Conservation (phyloP, 2,888 invertebrate species). For the Acanthosoma haemorrhoidale region DNA sequence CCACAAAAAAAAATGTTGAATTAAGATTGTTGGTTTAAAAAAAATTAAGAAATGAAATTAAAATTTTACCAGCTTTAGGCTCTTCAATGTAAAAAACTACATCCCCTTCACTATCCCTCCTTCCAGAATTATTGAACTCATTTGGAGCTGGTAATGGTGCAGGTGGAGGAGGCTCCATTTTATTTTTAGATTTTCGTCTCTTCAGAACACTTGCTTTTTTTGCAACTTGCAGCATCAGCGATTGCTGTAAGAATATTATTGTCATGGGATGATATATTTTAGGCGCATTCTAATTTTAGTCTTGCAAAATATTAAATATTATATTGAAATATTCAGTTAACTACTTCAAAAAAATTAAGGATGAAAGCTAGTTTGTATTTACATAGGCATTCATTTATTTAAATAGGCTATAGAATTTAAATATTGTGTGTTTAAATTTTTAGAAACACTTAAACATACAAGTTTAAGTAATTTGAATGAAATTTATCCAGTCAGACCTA, state of each 20-base stretch:
- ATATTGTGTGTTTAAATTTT: too few species aligned
- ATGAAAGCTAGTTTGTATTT: too few species aligned
- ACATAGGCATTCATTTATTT: too few species aligned
- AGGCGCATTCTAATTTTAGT: too few species aligned
- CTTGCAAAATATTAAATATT: too few species aligned
- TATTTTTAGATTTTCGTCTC: slow-evolving; percentile 61
- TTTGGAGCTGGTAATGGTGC: slow-evolving; percentile 42
- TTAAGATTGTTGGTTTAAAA: background rate
- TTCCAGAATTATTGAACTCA: slow-evolving; percentile 37
- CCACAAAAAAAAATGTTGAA: background rate
- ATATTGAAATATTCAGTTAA: too few species aligned
- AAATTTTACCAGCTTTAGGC: slow-evolving; percentile 52
- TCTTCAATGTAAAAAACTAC: slow-evolving; percentile 62
- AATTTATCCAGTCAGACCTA: too few species aligned
- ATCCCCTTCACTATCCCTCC: slow-evolving; percentile 56
- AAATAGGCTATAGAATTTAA: too few species aligned
- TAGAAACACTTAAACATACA: too few species aligned
- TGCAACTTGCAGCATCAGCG: slow-evolving; percentile 66
- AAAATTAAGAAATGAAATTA: background rate
- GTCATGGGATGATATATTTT: too few species aligned
- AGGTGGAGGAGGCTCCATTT: slow-evolving; percentile 54
- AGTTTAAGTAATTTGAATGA: too few species aligned
- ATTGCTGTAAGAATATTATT: slow-evolving; percentile 54
- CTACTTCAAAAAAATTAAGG: too few species aligned
- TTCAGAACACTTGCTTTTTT: slow-evolving; percentile 68